Base-by-base conservation (phyloP, 1,140 invertebrate species). In the Drosophila nasuta region DNA sequence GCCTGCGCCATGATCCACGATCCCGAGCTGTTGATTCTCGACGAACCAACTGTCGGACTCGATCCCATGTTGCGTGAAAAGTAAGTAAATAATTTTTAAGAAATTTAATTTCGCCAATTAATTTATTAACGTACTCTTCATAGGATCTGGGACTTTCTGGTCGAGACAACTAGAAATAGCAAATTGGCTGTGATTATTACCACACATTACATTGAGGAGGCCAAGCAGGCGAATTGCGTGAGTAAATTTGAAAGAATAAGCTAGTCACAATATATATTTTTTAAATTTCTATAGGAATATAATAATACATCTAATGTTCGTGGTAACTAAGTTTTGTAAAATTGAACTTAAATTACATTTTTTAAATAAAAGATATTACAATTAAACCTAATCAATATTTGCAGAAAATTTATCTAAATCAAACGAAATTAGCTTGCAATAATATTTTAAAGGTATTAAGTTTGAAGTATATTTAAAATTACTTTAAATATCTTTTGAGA, bases 181-280 rank as follows among this genome's bases (percentile, higher is more conserved):
- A 94, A 95, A 13, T 96, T 95, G 43, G 95, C 96, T 1, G 94
- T 97, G 30, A 96, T 99, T 45, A 98, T 99, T 48, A 99, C 98
- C 0, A 99, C 98, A 8, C 98, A 99, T 93, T 99, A 99, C 83
- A 98, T 98, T 48, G 97, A 98, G 90, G 98, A 99, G 93, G 96
- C 97, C 1, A 95, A 96, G 83, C 95, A 97, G 91, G 96, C 97
- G 10, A 93, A 97, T 92, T 95, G 94, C 93, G 97, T 98, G 93
- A 93, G 93, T 69, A 13, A 25, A 25, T 25, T 25, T 25, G 20
- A 25, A 25, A 25, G 20, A 25, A 3, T 25, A 25, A 25, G 20
- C 4, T 25, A 25, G 20, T 25, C 20, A 20, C 0, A 25, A 25
- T 0, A 25, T 25, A 25, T 25, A 20, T 20, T 25, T 0, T 25